Base-by-base conservation (phyloP, 2,797 vertebrate species). In the Kryptopterus vitreolus region DNA sequence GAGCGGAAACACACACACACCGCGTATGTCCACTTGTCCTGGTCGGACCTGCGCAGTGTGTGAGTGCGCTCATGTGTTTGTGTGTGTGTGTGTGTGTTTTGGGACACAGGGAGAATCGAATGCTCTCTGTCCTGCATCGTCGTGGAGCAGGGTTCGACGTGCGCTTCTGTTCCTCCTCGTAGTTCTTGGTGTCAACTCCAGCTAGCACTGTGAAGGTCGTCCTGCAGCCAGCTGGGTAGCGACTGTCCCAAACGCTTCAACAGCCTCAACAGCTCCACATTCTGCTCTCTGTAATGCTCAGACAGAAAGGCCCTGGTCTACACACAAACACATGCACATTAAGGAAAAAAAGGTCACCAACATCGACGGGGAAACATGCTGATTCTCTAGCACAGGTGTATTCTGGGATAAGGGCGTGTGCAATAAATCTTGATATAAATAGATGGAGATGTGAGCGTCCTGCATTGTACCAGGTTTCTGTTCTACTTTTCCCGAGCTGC, bases 231-330 rank as follows among this genome's bases (percentile, higher is more conserved):
- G 3, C 89, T 89, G 71, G 95, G 95, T 84, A 95, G 87, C 29
- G 94, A 90, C 79, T 95, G 95, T 38, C 94, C 94, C 66, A 96
- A 89, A 81, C 92, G 93, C 87, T 91, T 96, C 87, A 96, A 86
- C 86, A 95, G 88, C 86, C 95, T 94, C 43, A 94, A 93, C 65
- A 96, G 88, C 79, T 95, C 94, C 81, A 93, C 87, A 80, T 96
- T 96, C 89, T 94, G 93, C 81, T 94, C 94, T 31, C 91, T 91
- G 89, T 93, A 96, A 90, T 94, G 94, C 85, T 94, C 92, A 16
- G 70, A 90, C 58, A 96, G 93, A 85, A 95, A 94, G 83, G 91
- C 90, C 63, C 93, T 92, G 13, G 94, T 93, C 95, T 96, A 31
- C 57, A 71, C 50, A 75, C 43, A 77, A 26, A 48, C 24, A 43